Base-by-base conservation (phyloP, 2,113 vertebrate species). In the Phylloscopus whistleri region DNA sequence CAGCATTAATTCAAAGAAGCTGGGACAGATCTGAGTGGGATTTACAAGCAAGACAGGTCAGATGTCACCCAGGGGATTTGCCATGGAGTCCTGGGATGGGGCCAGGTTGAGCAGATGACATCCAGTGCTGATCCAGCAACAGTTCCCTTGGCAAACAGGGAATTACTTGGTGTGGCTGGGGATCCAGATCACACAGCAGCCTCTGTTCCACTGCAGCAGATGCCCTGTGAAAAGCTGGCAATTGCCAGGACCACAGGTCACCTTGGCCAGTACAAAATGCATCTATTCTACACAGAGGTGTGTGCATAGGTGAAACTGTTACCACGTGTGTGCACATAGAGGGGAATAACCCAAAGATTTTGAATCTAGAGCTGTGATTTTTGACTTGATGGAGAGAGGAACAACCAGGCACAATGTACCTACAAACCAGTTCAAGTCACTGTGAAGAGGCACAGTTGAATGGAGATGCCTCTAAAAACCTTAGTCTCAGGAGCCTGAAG, bases 51-150 rank as follows among this genome's bases (percentile, higher is more conserved):
- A 80, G 46, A 69, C 26, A 23, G n/a, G n/a, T 46, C 76, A 92
- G 41, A 28, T 92, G 84, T 92, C 89, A 92, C 59, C 84, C 68
- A 77, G 44, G 41, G 46, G 67, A 86, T 80, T 58, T 79, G 72
- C 72, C 41, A 49, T 24, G 46, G 67, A 56, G 41, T 49, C 13
- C 72, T 96, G 89, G 84, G 59, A 62, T 39, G 48, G 22, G 66
- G 72, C 59, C 87, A 89, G 64, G n/a, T 5, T 62, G n/a, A 90
- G 68, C 59, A 95, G 49, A 53, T 94, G 70, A 80, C 67, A 77
- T 53, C 46, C 72, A 64, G 10, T 23, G 55, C 63, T 84, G 49
- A 66, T 77, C 46, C 46, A 88, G 89, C 11, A 83, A 41, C n/a
- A 62, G 37, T 8, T 85, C 37, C 37, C 30, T 73, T 77, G 64